Conservation (phyloP, 2,888 invertebrate genomes). For the Gnatocerus cornutus region DNA sequence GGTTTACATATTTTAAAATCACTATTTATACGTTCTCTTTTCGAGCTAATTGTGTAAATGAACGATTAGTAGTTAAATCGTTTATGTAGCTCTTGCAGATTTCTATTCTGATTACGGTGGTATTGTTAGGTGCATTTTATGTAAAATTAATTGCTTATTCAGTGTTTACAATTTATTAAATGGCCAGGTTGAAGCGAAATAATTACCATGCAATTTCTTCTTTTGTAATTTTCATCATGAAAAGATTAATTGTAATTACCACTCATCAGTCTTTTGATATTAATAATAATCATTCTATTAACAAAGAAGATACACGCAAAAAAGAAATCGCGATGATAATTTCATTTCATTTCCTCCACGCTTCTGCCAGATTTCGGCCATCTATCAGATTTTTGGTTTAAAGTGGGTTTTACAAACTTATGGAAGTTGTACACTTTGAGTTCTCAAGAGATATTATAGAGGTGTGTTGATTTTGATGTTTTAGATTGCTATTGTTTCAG, state of each 20-base stretch:
- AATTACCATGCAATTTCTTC: constrained; percentile 14
- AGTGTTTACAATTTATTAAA: constrained; percentile 24
- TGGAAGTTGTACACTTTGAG: too few species aligned
- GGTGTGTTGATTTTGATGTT: constrained; percentile 27
- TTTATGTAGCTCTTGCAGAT: too few species aligned
- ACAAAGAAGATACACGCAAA: constrained; percentile 11
- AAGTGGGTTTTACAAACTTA: too few species aligned
- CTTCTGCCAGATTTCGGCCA: constrained; percentile 2
- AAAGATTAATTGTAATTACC: constrained; percentile 22
- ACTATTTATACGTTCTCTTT: too few species aligned
- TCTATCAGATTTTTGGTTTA: neutral
- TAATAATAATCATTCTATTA: constrained; percentile 12
- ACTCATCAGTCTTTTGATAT: constrained; percentile 18
- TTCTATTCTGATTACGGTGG: too few species aligned
- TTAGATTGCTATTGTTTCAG: constrained; percentile 26
- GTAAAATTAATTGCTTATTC: constrained; percentile 22
- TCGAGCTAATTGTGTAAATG: too few species aligned
- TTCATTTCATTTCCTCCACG: constrained; percentile 1
- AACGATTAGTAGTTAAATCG: too few species aligned
- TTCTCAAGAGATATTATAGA: constrained; percentile 9
- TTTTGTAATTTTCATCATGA: constrained; percentile 10
- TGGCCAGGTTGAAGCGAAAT: constrained; percentile 1
- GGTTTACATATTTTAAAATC: too few species aligned
- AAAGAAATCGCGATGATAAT: constrained; percentile 9
- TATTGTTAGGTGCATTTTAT: neutral